These are phyloP conservation scores for Nomada goodeniana DNA, from an alignment of 2,888 invertebrate species.

Conservation along the genomic window DNA sequence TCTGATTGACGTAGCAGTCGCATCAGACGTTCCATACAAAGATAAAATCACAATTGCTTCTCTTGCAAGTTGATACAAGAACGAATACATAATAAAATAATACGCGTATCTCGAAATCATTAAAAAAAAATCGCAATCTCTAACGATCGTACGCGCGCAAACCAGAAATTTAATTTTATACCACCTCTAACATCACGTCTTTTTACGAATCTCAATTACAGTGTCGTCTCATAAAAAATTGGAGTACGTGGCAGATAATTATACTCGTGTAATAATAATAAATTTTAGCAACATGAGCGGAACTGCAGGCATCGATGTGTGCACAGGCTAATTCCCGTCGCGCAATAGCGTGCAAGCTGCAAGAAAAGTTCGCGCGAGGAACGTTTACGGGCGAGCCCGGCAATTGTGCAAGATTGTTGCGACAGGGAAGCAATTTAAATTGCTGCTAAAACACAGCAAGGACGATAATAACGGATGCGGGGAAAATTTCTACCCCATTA, in stretches of 20 bases:
- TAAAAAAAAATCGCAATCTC: no score
- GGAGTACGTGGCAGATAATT: neutral
- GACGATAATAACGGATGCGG: constrained; percentile 14
- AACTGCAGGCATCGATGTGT: neutral
- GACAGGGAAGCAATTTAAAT: constrained; percentile 11
- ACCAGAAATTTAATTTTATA: no score
- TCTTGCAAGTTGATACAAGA: no score
- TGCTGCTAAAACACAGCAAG: constrained; percentile 5
- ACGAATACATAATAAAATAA: no score
- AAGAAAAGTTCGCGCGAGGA: constrained; percentile 8
- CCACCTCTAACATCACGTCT: no score
- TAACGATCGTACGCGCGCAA: no score
- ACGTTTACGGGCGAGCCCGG: neutral
- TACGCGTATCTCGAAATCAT: no score
- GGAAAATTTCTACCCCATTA: constrained; percentile 11
- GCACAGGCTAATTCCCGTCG: constrained; percentile 6
- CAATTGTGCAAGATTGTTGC: constrained; percentile 19
- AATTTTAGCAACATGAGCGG: neutral
- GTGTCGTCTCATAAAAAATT: no score
- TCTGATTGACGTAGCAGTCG: no score
- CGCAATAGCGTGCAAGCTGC: constrained; percentile 20
- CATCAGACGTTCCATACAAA: no score
- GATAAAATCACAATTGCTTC: no score
- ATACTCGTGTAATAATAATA: neutral
- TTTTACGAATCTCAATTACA: no score